Evolutionary conservation across 2,113 vertebrate species (phyloP).

Genomic region (Prinia subflava): DNA sequence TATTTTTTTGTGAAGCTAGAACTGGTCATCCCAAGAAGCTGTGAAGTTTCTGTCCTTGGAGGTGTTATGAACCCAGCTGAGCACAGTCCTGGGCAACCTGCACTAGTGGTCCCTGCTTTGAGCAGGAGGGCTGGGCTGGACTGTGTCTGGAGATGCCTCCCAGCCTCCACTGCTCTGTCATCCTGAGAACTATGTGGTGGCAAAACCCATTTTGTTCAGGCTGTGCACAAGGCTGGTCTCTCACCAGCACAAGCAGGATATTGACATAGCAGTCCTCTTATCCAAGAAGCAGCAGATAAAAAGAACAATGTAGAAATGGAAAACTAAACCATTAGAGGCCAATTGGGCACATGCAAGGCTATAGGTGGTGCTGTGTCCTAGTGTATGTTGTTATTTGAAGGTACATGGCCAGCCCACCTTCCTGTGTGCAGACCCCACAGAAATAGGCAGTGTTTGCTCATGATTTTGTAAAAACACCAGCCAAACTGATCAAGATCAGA

Average conservation of each 20-base stretch:
- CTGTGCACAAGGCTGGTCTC: background rate
- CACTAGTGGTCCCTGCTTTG: background rate
- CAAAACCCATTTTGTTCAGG: background rate
- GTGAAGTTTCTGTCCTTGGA: background rate
- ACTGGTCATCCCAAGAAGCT: background rate
- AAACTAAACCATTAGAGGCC: background rate
- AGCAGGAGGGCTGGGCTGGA: background rate
- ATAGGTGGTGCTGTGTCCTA: background rate
- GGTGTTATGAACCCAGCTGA: background rate
- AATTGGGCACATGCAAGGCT: rapidly evolving
- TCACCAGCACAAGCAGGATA: background rate
- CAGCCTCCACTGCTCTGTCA: background rate
- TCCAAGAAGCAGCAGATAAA: background rate
- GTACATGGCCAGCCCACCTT: background rate
- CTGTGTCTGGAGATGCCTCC: background rate
- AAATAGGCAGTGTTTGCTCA: background rate
- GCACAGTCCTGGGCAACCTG: background rate
- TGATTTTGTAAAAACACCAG: background rate
- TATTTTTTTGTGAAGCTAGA: background rate
- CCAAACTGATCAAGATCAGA: background rate
- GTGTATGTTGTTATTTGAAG: background rate
- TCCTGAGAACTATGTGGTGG: background rate
- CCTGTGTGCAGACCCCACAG: background rate
- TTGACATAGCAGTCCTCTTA: background rate
- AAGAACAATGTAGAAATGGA: background rate